Evolutionary conservation across 1,140 invertebrate species (phyloP).

Genomic region (Drosophila willistoni): DNA sequence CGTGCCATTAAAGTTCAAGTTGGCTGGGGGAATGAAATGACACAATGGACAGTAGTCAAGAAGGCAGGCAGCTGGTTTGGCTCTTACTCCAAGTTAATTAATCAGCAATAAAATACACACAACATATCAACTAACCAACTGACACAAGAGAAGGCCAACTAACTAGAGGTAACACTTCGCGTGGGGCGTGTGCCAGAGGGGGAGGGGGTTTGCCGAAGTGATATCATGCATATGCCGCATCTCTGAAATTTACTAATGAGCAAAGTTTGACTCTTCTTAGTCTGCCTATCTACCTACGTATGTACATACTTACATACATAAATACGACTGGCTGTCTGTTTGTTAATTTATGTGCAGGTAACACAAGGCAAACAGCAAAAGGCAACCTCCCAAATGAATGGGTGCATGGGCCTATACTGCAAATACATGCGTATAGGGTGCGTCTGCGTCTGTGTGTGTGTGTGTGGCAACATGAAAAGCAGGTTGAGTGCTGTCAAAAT

Average conservation of each 20-base stretch:
- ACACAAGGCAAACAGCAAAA: conserved; percentile 37
- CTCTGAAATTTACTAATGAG: conserved; percentile 74
- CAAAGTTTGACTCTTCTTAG: conserved; percentile 66
- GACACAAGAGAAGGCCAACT: conserved; percentile 40
- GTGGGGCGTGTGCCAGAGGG: background rate
- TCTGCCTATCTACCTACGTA: conserved; percentile 2
- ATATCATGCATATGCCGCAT: conserved; percentile 50
- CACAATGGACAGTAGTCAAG: conserved; percentile 40
- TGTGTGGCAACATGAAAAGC: conserved; percentile 16
- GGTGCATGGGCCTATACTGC: conserved; percentile 6
- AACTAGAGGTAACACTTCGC: conserved; percentile 4
- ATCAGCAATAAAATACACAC: conserved; percentile 73
- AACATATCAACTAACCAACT: conserved; percentile 47
- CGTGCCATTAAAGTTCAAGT: conserved; percentile 59
- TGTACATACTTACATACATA: background rate
- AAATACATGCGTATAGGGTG: conserved; percentile 2
- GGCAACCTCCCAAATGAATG: conserved; percentile 7
- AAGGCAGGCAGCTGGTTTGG: conserved; percentile 14
- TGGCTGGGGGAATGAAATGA: conserved; percentile 34
- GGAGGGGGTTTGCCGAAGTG: background rate
- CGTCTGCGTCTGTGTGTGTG: background rate
- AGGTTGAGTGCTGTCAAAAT: conserved; percentile 3
- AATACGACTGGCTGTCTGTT: conserved; percentile 4
- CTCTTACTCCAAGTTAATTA: conserved; percentile 62
- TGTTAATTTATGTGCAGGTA: conserved; percentile 70